A percentile compares a stretch with the other conserved stretches of the same genome.
phyloP scores from a whole-genome alignment of 2,113 vertebrate genomes.

The Cyanoliseus patagonus region DNA sequence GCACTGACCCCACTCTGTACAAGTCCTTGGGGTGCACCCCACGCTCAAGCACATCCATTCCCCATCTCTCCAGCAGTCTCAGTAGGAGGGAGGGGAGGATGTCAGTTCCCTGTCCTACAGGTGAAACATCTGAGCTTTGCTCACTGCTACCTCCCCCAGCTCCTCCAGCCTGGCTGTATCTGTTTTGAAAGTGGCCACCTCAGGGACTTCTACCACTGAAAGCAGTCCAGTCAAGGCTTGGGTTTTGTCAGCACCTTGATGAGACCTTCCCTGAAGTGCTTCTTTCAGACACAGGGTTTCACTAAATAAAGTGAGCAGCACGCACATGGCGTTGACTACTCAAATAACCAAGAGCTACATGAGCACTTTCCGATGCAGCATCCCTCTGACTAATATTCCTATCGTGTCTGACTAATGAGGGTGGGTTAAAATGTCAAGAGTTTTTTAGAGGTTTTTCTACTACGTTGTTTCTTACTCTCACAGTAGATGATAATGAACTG shows the following conservation, averaged over 20 bases:
- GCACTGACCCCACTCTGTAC: rapidly evolving
- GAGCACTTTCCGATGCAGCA: background rate
- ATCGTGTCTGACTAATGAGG: background rate
- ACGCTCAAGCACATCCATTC: background rate
- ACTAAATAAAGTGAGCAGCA: background rate
- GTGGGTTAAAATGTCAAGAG: constrained; percentile 9
- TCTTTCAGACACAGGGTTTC: background rate
- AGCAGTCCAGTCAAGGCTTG: background rate
- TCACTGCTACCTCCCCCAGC: background rate
- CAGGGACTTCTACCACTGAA: background rate
- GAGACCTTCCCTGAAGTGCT: background rate
- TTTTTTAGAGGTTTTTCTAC: background rate
- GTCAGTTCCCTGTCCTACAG: background rate
- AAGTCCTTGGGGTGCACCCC: background rate
- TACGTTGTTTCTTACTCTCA: background rate
- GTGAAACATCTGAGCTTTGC: background rate
- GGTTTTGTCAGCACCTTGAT: background rate
- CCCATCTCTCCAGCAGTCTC: background rate
- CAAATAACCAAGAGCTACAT: background rate
- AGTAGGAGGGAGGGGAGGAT: background rate
- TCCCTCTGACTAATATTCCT: constrained; percentile 18
- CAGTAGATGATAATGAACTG: background rate
- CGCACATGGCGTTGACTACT: rapidly evolving
- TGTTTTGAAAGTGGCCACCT: background rate
- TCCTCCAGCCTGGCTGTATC: background rate